These are phyloP conservation scores for Aporophyla nigra DNA, from an alignment of 2,888 invertebrate species.

Conservation along the genomic window DNA sequence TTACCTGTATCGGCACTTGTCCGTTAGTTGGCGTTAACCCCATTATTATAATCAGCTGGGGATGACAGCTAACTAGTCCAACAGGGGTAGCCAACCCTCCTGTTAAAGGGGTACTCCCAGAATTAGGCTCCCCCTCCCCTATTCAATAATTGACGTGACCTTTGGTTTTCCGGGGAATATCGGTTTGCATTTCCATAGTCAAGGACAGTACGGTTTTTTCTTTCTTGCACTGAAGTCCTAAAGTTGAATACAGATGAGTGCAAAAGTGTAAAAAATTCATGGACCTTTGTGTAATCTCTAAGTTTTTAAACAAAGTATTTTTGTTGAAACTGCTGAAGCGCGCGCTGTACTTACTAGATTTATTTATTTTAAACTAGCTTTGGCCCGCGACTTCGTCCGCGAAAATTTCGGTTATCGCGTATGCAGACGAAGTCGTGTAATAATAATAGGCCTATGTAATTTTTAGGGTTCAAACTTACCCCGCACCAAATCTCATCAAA, in stretches of 20 bases:
- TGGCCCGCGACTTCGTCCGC: no score
- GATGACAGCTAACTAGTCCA: constrained; percentile 32
- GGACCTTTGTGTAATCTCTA: neutral
- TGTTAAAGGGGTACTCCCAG: constrained; percentile 28
- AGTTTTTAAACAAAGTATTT: neutral
- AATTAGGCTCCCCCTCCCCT: constrained; percentile 34
- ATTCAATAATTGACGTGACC: constrained; percentile 28
- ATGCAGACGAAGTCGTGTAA: no score
- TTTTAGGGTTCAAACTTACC: no score
- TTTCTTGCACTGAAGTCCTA: neutral
- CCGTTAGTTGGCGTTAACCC: constrained; percentile 33
- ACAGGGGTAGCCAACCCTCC: constrained; percentile 40
- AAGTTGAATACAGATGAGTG: neutral
- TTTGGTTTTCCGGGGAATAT: constrained; percentile 17
- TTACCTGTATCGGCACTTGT: constrained; percentile 18
- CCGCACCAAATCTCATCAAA: no score
- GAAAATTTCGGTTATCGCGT: no score
- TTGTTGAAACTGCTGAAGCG: neutral
- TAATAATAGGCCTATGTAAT: no score
- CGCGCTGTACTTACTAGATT: neutral
- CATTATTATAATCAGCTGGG: constrained; percentile 50
- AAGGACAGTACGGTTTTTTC: constrained; percentile 6
- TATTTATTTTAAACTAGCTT: no score
- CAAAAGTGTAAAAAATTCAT: neutral
- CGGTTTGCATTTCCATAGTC: constrained; percentile 3